Evolutionary conservation across 1,140 invertebrate genomes (phyloP).

Genomic region (Asbolus verrucosus): DNA sequence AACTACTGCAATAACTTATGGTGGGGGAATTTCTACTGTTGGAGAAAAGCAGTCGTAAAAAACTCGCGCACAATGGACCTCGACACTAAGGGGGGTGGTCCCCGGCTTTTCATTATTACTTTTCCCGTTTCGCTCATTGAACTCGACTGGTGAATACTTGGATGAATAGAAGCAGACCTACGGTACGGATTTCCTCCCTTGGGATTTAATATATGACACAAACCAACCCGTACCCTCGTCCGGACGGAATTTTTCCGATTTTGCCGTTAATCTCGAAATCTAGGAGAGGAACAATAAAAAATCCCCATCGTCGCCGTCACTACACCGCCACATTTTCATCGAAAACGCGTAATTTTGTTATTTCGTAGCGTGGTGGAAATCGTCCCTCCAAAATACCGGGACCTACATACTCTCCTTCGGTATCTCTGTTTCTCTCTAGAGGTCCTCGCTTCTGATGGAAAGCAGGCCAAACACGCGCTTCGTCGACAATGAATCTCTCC

Average conservation of each 20-base stretch:
- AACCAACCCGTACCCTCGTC: slow-evolving; percentile 9
- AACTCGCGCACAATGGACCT: slow-evolving; percentile 22
- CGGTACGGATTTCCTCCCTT: slow-evolving; percentile 36
- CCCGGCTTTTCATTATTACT: slow-evolving; percentile 35
- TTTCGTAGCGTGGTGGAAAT: slow-evolving; percentile 26
- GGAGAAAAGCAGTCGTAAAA: not conserved
- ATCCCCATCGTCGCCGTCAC: not conserved
- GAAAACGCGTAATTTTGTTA: slow-evolving; percentile 30
- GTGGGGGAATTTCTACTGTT: not conserved
- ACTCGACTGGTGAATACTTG: slow-evolving; percentile 34
- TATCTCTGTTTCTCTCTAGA: slow-evolving; percentile 14
- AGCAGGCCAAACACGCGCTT: slow-evolving; percentile 35
- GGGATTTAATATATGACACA: slow-evolving; percentile 38
- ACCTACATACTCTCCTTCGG: too few species aligned
- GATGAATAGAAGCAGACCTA: too few species aligned
- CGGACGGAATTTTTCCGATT: slow-evolving; percentile 23
- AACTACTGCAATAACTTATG: too few species aligned
- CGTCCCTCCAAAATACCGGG: slow-evolving; percentile 21
- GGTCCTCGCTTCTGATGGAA: slow-evolving; percentile 15
- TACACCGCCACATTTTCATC: slow-evolving; percentile 26
- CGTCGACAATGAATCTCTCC: slow-evolving; percentile 35
- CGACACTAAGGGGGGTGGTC: not conserved
- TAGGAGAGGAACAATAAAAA: slow-evolving; percentile 12
- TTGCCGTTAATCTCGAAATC: slow-evolving; percentile 9
- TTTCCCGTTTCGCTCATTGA: slow-evolving; percentile 38